phyloP scores from a whole-genome alignment of 2,797 vertebrate genomes.

The Amazona ochrocephala region DNA sequence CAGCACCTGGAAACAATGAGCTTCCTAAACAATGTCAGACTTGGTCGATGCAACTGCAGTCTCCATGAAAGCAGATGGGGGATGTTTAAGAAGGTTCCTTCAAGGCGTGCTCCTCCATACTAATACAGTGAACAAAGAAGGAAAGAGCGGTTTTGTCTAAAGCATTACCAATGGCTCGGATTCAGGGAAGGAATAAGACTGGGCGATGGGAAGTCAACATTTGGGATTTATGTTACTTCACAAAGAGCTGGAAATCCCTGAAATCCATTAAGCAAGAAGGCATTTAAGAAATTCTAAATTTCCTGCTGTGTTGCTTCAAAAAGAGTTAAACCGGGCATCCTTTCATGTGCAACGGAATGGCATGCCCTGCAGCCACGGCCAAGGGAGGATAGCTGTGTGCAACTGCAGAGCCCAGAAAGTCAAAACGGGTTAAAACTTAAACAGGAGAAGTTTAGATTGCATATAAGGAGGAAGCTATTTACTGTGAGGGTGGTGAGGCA shows the following conservation, averaged over 20 bases:
- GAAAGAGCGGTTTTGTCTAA: not conserved
- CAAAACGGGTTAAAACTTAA: too few relatives aligned
- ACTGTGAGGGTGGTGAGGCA: too few relatives aligned
- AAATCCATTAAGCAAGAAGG: not conserved
- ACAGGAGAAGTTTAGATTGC: too few relatives aligned
- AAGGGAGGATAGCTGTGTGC: not conserved
- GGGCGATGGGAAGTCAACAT: fast-evolving
- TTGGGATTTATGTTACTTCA: not conserved
- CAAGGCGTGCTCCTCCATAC: not conserved
- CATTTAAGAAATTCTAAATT: not conserved
- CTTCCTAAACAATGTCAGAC: not conserved
- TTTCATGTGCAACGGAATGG: not conserved
- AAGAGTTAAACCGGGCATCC: not conserved
- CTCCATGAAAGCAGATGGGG: not conserved
- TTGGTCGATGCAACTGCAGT: not conserved
- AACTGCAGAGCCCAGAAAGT: not conserved
- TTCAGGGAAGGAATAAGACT: not conserved
- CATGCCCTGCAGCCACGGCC: not conserved
- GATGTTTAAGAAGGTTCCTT: not conserved
- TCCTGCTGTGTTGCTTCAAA: not conserved
- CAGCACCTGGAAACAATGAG: conserved; percentile 24
- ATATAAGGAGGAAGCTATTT: too few relatives aligned
- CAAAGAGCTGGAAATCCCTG: not conserved
- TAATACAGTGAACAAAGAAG: not conserved
- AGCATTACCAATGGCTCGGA: fast-evolving